These are phyloP conservation scores for Diuraphis noxia DNA, from an alignment of 1,140 invertebrate genomes.

Conservation along the genomic window DNA sequence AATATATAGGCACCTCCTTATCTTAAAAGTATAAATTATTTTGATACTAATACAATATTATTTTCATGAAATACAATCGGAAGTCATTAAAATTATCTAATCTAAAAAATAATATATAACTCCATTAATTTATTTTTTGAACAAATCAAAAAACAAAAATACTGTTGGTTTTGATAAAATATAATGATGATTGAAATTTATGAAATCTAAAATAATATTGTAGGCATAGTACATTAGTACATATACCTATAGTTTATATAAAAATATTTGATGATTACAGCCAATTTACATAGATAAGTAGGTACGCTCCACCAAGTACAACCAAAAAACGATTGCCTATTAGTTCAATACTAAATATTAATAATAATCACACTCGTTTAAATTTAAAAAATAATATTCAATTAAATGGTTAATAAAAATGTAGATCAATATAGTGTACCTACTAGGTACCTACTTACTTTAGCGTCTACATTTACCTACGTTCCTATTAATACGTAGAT, in stretches of 20 bases:
- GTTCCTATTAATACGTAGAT: background rate
- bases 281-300: background rate
- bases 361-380: background rate
- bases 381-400: background rate
- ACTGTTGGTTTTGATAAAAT: background rate
- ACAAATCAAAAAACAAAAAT: background rate
- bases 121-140: background rate
- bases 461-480: too few relatives aligned
- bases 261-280: background rate
- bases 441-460: background rate
- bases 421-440: background rate
- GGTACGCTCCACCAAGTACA: background rate
- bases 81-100: background rate
- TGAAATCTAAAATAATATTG: background rate
- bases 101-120: background rate
- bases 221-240: too few relatives aligned
- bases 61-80: background rate
- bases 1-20: background rate
- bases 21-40: background rate
- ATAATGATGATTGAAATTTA: background rate
- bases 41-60: background rate
- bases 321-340: background rate
- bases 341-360: background rate
- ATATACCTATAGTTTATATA: background rate
- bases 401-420: background rate